These are phyloP conservation scores for Brachyptera putata DNA, from an alignment of 2,888 invertebrate genomes.

Conservation along the genomic window DNA sequence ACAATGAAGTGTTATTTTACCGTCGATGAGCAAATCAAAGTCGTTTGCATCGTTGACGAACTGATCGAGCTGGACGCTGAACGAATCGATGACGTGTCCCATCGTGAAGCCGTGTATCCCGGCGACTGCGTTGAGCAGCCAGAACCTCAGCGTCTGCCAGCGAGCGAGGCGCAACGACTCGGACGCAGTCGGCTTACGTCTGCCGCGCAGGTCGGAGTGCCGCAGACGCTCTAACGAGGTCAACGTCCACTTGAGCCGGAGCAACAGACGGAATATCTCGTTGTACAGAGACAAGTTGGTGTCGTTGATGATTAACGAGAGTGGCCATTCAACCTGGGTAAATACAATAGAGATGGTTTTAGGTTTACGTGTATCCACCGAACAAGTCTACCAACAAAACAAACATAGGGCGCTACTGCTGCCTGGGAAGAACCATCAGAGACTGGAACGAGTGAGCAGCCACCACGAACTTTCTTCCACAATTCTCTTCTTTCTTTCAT, in stretches of 20 bases:
- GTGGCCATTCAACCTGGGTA: not conserved
- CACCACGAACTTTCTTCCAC: no score
- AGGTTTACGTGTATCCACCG: no score
- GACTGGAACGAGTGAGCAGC: no score
- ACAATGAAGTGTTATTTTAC: no score
- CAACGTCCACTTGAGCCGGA: not conserved
- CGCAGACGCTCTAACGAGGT: not conserved
- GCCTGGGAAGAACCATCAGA: no score
- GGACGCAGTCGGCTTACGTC: not conserved
- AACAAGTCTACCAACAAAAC: no score
- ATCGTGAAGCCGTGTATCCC: not conserved
- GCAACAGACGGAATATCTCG: not conserved
- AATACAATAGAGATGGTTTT: no score
- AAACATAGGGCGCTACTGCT: no score
- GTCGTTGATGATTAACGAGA: not conserved
- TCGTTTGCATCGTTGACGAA: not conserved
- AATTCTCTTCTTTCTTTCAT: no score
- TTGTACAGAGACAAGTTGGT: not conserved
- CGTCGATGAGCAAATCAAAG: not conserved
- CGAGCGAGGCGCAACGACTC: not conserved
- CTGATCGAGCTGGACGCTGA: not conserved
- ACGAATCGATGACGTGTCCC: not conserved
- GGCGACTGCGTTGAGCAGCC: not conserved
- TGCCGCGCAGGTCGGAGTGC: not conserved
- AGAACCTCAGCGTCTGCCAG: not conserved